phyloP scores from a whole-genome alignment of 2,113 vertebrate species.

The Steatornis caripensis region DNA sequence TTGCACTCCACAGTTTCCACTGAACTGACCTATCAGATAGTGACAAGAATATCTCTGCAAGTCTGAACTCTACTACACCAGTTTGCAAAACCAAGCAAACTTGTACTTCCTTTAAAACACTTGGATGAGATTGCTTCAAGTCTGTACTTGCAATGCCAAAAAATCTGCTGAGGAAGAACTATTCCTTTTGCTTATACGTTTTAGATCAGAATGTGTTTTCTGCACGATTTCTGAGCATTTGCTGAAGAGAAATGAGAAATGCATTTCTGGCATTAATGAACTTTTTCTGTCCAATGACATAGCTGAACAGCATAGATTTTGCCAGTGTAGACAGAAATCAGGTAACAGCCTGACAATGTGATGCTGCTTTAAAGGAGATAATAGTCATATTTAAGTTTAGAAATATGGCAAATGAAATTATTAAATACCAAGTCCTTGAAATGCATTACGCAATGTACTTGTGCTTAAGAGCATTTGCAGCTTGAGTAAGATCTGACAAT shows the following conservation, averaged over 20 bases:
- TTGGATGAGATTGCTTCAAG: not conserved
- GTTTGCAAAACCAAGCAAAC: not conserved
- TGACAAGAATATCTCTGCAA: not conserved
- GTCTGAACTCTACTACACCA: not conserved
- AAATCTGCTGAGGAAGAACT: not conserved
- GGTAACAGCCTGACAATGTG: not conserved
- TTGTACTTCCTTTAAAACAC: not conserved
- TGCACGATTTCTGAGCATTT: not conserved
- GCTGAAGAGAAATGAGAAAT: not conserved
- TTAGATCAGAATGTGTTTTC: not conserved
- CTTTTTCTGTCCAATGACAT: not conserved
- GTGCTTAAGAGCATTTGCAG: not conserved
- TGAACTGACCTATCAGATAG: not conserved
- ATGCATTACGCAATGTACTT: not conserved
- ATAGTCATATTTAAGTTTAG: not conserved
- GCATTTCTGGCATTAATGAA: not conserved
- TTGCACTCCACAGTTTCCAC: not conserved
- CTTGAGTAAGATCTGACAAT: not conserved
- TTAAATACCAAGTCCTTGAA: not conserved
- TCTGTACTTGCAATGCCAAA: not conserved
- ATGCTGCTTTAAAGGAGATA: not conserved
- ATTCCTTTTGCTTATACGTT: not conserved
- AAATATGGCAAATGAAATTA: not conserved
- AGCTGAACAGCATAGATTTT: not conserved
- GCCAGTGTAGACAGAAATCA: not conserved